Evolutionary conservation across 2,888 invertebrate species (phyloP).

Genomic region (Deroplatys truncata): DNA sequence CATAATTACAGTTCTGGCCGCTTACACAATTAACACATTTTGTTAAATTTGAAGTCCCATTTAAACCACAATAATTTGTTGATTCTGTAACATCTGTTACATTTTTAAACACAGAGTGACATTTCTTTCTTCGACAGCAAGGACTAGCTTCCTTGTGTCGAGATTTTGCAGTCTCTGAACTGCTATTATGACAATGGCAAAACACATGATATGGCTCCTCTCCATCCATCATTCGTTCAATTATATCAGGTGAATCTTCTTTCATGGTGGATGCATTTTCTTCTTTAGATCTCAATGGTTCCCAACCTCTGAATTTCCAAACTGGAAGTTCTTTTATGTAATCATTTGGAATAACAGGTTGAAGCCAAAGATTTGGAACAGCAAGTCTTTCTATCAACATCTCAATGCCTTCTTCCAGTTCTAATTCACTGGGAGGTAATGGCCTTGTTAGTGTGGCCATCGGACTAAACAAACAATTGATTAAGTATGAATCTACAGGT

Average conservation of each 20-base stretch:
- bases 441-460: constrained; percentile 35
- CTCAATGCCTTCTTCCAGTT: constrained; percentile 41
- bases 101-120: not conserved
- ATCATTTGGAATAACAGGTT: constrained; percentile 44
- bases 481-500: constrained; percentile 39
- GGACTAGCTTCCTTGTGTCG: not conserved
- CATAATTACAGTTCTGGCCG: not conserved
- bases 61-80: not conserved
- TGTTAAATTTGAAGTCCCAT: not conserved
- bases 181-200: not conserved
- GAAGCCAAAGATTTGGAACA: constrained; percentile 46
- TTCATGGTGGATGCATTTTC: not conserved
- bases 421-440: constrained; percentile 36
- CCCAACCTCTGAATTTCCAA: constrained; percentile 42
- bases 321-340: constrained; percentile 48
- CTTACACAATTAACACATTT: not conserved
- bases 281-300: not conserved
- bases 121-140: not conserved
- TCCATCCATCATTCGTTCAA: constrained; percentile 31
- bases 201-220: constrained; percentile 18
- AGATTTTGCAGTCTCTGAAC: not conserved
- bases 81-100: not conserved
- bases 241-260: constrained; percentile 20
- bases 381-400: constrained; percentile 44
- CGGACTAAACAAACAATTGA: constrained; percentile 39